phyloP scores from a whole-genome alignment of 2,113 vertebrate genomes.

The Ondatra zibethicus region DNA sequence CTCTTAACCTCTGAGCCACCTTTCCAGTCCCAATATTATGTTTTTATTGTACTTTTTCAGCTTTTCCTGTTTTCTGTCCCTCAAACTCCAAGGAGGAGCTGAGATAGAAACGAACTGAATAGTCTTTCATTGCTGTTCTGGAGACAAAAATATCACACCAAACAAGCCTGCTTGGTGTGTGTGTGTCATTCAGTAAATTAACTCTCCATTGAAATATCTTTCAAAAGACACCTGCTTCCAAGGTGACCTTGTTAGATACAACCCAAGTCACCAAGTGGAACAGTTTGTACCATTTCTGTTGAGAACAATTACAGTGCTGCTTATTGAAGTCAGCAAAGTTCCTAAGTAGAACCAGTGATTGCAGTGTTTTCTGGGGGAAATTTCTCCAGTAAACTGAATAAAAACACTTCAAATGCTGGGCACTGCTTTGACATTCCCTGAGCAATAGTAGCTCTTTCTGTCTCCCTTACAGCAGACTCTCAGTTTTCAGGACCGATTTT shows the following conservation, averaged over 20 bases:
- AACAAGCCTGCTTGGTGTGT: neutral
- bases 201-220: constrained; percentile 27
- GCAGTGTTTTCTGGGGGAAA: neutral
- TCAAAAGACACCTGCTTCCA: constrained; percentile 33
- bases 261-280: constrained; percentile 1
- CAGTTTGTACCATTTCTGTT: neutral
- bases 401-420: constrained; percentile 35
- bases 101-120: constrained; percentile 13
- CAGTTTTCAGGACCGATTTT: constrained; percentile 33
- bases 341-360: constrained; percentile 38
- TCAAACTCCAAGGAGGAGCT: neutral
- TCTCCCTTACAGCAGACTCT: constrained; percentile 11
- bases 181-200: constrained; percentile 23
- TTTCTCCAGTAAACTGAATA: constrained; percentile 18
- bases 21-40: neutral
- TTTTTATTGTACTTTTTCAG: constrained; percentile 6
- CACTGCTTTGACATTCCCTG: neutral
- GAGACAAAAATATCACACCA: constrained; percentile 18
- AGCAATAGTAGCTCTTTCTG: neutral
- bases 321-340: constrained; percentile 10
- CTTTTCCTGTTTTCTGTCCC: constrained; percentile 46
- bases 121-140: constrained; percentile 10
- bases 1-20: neutral
- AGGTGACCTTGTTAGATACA: constrained; percentile 8
- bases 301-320: neutral